A percentile compares a stretch with the other conserved stretches of the same genome.
These are phyloP conservation scores for Squalus acanthias DNA, from an alignment of 2,797 vertebrate species.

Conservation along the genomic window DNA sequence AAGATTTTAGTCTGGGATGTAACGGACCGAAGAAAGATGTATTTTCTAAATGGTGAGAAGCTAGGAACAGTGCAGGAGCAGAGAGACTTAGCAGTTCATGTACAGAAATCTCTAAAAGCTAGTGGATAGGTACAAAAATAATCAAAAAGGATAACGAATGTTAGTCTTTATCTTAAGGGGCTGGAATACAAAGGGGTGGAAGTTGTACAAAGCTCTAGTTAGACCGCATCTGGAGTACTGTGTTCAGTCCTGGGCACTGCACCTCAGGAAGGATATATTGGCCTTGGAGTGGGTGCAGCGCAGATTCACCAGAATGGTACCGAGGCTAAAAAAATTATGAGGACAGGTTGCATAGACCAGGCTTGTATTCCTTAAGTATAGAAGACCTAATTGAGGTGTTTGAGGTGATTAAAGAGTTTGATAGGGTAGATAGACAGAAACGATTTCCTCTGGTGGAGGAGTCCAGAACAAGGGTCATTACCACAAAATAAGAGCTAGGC, in stretches of 20 bases:
- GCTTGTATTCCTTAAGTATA: neutral
- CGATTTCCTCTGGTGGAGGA: neutral
- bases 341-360: neutral
- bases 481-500: fast-evolving
- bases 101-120: neutral
- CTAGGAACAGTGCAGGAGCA: neutral
- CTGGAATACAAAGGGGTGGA: neutral
- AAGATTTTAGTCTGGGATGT: neutral
- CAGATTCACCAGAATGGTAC: neutral
- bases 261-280: no score
- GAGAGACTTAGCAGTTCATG: neutral
- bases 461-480: neutral
- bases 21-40: neutral
- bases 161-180: neutral
- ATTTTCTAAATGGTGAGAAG: neutral
- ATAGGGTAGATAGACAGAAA: neutral
- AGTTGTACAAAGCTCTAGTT: neutral
- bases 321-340: no score
- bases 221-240: no score
- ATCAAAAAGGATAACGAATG: neutral
- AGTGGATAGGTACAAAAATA: neutral
- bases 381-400: neutral
- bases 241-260: no score
- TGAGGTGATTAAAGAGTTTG: neutral
- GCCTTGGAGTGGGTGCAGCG: no score